phyloP scores from a whole-genome alignment of 2,113 vertebrate genomes.

The Corythaixoides concolor region DNA sequence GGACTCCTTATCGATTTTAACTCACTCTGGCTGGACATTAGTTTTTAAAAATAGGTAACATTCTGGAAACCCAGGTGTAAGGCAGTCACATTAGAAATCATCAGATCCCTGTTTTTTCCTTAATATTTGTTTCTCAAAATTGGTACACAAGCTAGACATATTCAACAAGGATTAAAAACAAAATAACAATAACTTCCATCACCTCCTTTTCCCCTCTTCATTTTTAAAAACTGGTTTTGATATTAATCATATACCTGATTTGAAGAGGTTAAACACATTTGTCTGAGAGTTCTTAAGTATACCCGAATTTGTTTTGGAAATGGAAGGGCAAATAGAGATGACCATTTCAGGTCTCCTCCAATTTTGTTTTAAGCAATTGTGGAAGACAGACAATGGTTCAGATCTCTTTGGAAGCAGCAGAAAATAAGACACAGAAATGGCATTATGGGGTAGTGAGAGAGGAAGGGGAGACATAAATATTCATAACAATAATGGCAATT shows the following conservation, averaged over 20 bases:
- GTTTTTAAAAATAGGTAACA: not conserved
- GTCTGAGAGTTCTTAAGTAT: not conserved
- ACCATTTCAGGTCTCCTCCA: not conserved
- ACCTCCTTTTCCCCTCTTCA: not conserved
- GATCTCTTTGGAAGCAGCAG: not conserved
- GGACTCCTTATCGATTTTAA: not conserved
- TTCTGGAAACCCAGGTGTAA: not conserved
- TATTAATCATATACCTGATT: not conserved
- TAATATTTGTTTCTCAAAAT: not conserved
- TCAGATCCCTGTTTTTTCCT: not conserved
- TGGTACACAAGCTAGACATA: not conserved
- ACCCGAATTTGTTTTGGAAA: not conserved
- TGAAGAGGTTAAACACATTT: not conserved
- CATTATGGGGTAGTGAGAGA: not conserved
- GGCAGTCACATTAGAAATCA: not conserved
- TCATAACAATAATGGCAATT: not conserved
- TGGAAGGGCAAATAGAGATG: not conserved
- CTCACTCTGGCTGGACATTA: not conserved
- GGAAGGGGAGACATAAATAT: not conserved
- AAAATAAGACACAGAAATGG: not conserved
- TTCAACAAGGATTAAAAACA: not conserved
- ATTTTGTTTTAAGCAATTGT: not conserved
- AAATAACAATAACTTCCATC: not conserved
- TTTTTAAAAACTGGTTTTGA: not conserved
- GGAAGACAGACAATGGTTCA: not conserved